Percentiles rank a stretch among this genome's conserved stretches.
Conservation (phyloP, 1,140 invertebrate genomes). For the Ladona fulva region DNA sequence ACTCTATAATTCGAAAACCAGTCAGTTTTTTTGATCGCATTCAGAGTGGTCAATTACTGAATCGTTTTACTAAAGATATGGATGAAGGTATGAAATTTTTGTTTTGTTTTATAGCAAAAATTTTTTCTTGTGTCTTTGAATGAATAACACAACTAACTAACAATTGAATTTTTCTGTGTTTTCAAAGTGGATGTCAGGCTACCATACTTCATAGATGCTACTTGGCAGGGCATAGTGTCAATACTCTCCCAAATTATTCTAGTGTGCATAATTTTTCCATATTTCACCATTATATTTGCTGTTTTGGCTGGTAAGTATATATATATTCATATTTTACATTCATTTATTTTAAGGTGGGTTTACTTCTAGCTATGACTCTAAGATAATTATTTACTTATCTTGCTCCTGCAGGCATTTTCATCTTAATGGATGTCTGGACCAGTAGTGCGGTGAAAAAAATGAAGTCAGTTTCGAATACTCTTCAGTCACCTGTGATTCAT, state of each 20-base stretch:
- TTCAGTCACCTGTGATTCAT: constrained; percentile 38
- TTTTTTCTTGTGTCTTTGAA: no score
- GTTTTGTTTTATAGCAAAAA: background rate
- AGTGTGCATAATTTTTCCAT: constrained; percentile 41
- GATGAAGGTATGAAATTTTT: background rate
- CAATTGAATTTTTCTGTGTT: no score
- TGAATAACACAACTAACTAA: background rate
- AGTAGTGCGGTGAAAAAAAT: constrained; percentile 35
- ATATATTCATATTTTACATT: no score
- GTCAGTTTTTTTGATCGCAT: background rate
- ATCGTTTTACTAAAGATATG: background rate
- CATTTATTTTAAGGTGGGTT: no score
- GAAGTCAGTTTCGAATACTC: constrained; percentile 42
- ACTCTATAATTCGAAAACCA: background rate
- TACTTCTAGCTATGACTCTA: no score
- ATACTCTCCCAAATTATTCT: constrained; percentile 37
- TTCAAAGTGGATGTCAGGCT: constrained; percentile 24
- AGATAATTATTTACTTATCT: no score
- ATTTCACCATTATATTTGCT: constrained; percentile 37
- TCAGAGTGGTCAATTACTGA: background rate
- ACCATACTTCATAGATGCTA: constrained; percentile 41
- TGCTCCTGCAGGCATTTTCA: constrained; percentile 25
- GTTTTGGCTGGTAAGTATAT: background rate
- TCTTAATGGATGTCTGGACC: constrained; percentile 29
- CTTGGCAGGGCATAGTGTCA: constrained; percentile 39